Evolutionary conservation across 30 jellyfish, hydroid and myxozoan genomes (phyloP), one percentile per base, ranked within the genome.

Genomic region (Hydra vulgaris): DNA sequence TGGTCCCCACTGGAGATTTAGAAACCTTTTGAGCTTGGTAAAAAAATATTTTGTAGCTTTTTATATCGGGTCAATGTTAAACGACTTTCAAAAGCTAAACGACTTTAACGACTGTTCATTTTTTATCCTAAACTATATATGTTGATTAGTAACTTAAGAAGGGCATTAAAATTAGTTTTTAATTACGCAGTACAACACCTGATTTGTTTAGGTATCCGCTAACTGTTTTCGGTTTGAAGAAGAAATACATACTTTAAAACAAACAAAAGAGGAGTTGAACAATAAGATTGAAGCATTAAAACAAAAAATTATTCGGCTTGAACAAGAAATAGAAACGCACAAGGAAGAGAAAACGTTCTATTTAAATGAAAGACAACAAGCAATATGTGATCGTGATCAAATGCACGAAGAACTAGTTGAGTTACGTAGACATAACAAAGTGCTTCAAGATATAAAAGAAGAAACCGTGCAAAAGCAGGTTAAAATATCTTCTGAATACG

Each of bases 381-480:
- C 95, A 25, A 70, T 91, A 1, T 76, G 68, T 23, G 96, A 91
- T 68, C 84, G 98, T 0, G 84, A 79, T 54, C 40, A 53, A 8
- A 84, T 82, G 25, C 21, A 53, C 74, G 76, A 82, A 21, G 98
- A 91, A 72, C 83, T 90, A 18, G 95, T 86, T 26, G 96, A 91
- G 23, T 91, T 89, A 5, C 24, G 80, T 78, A 79, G 85, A 56
- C 67, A 78, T 72, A 86, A 86, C 61, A 83, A 83, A 25, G 96
- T 86, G 27, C 72, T 91, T 54, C 96, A 83, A 27, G 27, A 75
- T 23, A 82, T 96, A 19, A 76, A 87, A 18, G 95, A 86, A 52
- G 87, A 91, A 8, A 84, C 96, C 8, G 78, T 91, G 7, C 86
- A 77, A 67, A 91, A 88, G 61, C 98, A 91, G 52, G 7, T 86